These are phyloP conservation scores for Arnoldichthys spilopterus DNA, from an alignment of 2,797 vertebrate species.

Conservation along the genomic window DNA sequence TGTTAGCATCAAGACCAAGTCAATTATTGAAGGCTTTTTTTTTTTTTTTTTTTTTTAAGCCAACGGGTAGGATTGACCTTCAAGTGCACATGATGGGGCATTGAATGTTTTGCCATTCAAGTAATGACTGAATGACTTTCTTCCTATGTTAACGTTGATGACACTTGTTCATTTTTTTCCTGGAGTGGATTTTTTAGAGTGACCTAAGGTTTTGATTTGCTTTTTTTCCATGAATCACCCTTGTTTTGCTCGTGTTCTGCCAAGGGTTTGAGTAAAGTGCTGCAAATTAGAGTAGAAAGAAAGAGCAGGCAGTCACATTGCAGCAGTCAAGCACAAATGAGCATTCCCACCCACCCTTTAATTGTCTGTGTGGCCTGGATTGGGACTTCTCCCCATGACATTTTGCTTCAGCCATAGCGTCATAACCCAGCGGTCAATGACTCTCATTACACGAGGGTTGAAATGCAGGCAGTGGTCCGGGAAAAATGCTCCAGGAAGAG, in stretches of 20 bases:
- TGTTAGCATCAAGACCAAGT: slow-evolving; percentile 54
- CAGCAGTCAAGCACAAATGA: slow-evolving; percentile 30
- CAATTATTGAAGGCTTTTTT: slow-evolving; percentile 16
- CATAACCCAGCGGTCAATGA: slow-evolving; percentile 60
- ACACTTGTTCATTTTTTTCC: slow-evolving; percentile 1
- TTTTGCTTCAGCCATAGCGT: slow-evolving; percentile 51
- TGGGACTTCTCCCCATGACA: slow-evolving; percentile 50
- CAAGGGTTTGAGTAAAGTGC: neutral
- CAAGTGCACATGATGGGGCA: slow-evolving; percentile 20
- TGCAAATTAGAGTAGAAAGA: neutral
- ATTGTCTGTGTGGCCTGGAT: slow-evolving; percentile 45
- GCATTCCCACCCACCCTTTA: slow-evolving; percentile 32
- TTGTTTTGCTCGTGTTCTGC: slow-evolving; percentile 6
- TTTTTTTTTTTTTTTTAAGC: slow-evolving; percentile 43
- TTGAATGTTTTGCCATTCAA: slow-evolving; percentile 26
- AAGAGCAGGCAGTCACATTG: slow-evolving; percentile 2
- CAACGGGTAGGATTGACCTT: slow-evolving; percentile 54
- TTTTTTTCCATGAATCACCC: neutral
- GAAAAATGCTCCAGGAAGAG: slow-evolving; percentile 36
- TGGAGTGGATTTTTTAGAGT: slow-evolving; percentile 1
- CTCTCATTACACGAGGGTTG: slow-evolving; percentile 38
- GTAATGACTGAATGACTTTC: slow-evolving; percentile 25
- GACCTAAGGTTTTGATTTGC: slow-evolving; percentile 9
- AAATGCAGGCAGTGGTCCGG: slow-evolving; percentile 41
- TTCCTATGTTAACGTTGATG: slow-evolving; percentile 5